Conservation (phyloP, 2,113 vertebrate genomes). For the Saguinus midas region DNA sequence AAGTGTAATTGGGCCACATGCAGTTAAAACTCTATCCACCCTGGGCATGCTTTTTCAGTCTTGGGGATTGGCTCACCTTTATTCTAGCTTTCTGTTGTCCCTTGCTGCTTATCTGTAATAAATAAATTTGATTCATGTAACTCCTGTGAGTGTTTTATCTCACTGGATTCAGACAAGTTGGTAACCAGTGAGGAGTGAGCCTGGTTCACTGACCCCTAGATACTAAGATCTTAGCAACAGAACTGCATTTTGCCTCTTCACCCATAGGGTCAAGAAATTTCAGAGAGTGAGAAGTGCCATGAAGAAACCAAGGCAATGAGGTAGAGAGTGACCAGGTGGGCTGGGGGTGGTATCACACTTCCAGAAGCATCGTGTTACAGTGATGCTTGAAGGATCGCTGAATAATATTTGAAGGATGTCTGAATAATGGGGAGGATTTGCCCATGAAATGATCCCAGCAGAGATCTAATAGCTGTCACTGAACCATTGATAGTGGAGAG, state of each 20-base stretch:
- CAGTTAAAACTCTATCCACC: background rate
- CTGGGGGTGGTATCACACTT: accelerated
- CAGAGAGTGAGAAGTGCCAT: background rate
- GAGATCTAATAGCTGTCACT: background rate
- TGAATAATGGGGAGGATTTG: background rate
- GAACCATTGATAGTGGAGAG: background rate
- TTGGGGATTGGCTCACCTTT: background rate
- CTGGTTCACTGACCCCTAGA: background rate
- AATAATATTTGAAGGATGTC: background rate
- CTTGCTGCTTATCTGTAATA: background rate
- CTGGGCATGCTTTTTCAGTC: background rate
- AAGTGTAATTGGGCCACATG: background rate
- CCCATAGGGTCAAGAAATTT: background rate
- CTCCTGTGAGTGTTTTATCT: background rate
- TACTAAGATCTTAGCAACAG: background rate
- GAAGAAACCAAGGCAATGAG: background rate
- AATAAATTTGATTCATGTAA: background rate
- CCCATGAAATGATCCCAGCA: background rate
- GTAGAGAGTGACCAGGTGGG: background rate
- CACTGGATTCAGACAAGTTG: background rate
- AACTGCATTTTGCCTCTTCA: background rate
- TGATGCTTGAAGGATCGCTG: background rate
- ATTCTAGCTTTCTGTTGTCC: background rate
- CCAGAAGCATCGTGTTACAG: too few relatives aligned
- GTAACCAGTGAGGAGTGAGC: background rate